These are phyloP conservation scores for Drosophila leontia DNA, from an alignment of 1,140 invertebrate genomes.

Conservation along the genomic window DNA sequence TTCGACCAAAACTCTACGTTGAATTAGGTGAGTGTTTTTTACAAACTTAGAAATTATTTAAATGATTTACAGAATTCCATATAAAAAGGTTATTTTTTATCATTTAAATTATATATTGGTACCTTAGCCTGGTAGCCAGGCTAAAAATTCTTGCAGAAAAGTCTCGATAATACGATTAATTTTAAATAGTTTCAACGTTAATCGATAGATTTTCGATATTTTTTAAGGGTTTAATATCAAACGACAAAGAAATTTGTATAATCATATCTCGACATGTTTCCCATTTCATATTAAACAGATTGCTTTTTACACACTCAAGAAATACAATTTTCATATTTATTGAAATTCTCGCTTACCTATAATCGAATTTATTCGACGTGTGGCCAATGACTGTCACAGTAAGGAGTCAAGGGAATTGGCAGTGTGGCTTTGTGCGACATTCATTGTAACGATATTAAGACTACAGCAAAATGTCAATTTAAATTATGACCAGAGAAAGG, in stretches of 20 bases:
- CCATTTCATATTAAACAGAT: not conserved
- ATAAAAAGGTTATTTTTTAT: too few relatives aligned
- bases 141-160: not conserved
- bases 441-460: conserved; percentile 40
- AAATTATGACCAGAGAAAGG: conserved; percentile 57
- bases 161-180: not conserved
- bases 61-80: not conserved
- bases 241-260: not conserved
- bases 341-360: not conserved
- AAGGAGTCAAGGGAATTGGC: conserved; percentile 15
- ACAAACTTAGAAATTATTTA: too few relatives aligned
- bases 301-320: conserved; percentile 5
- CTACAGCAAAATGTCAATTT: conserved; percentile 65
- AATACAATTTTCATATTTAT: conserved; percentile 28
- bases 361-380: conserved; percentile 24
- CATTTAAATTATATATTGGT: not conserved
- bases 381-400: conserved; percentile 7
- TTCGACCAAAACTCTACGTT: conserved; percentile 94
- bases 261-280: not conserved
- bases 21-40: conserved; percentile 92
- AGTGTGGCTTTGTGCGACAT: conserved; percentile 5
- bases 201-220: not conserved
- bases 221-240: too few relatives aligned
- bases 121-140: not conserved
- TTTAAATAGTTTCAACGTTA: not conserved